Base-by-base conservation (phyloP, 2,113 vertebrate species). In the Maccullochella peelii region DNA sequence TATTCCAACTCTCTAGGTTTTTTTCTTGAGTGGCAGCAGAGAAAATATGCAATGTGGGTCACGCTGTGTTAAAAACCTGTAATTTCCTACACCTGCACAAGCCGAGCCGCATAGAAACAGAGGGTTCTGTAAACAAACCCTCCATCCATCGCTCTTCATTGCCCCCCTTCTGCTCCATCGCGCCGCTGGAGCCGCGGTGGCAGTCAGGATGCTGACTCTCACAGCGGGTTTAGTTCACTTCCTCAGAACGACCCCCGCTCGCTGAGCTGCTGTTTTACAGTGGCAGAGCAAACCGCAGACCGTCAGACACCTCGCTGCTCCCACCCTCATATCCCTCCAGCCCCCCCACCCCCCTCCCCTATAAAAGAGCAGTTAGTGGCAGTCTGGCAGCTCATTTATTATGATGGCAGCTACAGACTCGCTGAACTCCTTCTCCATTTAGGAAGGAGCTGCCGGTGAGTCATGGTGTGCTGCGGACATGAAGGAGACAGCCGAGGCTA, bases 311-410 rank as follows among this genome's bases (percentile, higher is more conserved):
- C 90, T 90, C 59, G 54, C 77, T 49, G 69, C 84, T 78, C 82
- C 84, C 67, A 30, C 68, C 74, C 80, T 18, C 27, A 20, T 59
- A 79, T 30, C 58, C 77, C 38, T 65, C 8, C 4, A 79, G 30
- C 58, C 77, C 38, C 68, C 8, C 4, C 49, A 61, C 66, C 66
- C 57, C 67, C 38, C 57, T 59, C 59, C 73, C 69, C 69, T n/a
- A 68, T 91, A 86, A 92, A 85, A 82, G 77, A 85, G 81, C 79
- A 90, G 89, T 92, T 91, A 94, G 94, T 93, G 77, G 80, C 78
- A 77, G 44, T 80, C 85, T 90, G 85, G 89, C 88, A 92, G 88
- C 88, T 88, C 84, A 83, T 94, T 90, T 93, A 92, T 94, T 93
- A 91, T 83, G 87, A 92, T 89, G 83, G 91, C 90, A 80, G 89